phyloP scores from a whole-genome alignment of 2,888 invertebrate genomes.

The Anticlea derivata region DNA sequence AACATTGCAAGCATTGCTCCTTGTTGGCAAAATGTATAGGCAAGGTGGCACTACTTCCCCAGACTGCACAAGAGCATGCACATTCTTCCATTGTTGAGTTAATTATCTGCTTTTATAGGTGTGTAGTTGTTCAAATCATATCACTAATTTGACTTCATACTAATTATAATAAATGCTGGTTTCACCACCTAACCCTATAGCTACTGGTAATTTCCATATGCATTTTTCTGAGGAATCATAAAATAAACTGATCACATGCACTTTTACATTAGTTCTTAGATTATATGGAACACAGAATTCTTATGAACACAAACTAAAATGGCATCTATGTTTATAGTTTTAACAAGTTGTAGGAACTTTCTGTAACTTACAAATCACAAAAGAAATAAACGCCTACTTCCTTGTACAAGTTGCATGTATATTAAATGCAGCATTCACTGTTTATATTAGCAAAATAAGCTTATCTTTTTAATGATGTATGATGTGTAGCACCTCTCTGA shows the following conservation, averaged over 20 bases:
- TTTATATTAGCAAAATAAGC: conserved; percentile 18
- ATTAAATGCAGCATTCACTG: conserved; percentile 14
- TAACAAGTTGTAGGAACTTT: conserved; percentile 77
- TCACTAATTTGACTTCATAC: conserved; percentile 35
- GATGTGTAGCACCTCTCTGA: conserved; percentile 38
- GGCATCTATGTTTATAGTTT: conserved; percentile 68
- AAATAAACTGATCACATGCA: conserved; percentile 20
- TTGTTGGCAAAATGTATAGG: too few species aligned
- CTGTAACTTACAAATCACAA: conserved; percentile 61
- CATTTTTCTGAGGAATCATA: conserved; percentile 7
- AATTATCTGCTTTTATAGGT: too few species aligned
- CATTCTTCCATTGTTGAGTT: too few species aligned
- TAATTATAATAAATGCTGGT: conserved; percentile 47
- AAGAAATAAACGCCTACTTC: conserved; percentile 37
- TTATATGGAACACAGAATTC: conserved; percentile 58
- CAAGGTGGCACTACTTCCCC: too few species aligned
- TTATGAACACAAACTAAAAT: conserved; percentile 57
- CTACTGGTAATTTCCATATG: conserved; percentile 42
- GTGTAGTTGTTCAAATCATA: conserved; percentile 42
- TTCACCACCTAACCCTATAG: conserved; percentile 46
- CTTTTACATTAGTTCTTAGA: conserved; percentile 38
- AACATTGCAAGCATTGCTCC: too few species aligned
- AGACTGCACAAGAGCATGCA: too few species aligned
- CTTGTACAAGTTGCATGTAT: conserved; percentile 27
- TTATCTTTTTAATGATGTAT: conserved; percentile 16